phyloP scores from a whole-genome alignment of 2,888 invertebrate species.

The Drosophila antonietae region DNA sequence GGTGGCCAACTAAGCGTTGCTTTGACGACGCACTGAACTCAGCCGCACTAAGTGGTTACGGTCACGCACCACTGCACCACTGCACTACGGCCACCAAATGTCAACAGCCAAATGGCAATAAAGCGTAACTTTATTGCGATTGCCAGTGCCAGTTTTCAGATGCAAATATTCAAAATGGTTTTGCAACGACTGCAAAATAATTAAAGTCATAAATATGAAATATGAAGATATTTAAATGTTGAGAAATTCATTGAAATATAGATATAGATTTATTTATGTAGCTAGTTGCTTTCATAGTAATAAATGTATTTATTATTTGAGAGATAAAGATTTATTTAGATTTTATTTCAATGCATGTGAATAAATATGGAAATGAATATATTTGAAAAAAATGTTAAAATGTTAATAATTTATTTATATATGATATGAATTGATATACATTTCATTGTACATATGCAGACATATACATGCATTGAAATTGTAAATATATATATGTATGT shows the following conservation, averaged over 20 bases:
- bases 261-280: background rate
- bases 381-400: background rate
- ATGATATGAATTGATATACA: background rate
- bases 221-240: background rate
- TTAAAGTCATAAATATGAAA: constrained; percentile 1
- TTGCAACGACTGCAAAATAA: background rate
- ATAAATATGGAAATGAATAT: background rate
- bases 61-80: constrained; percentile 25
- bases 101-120: constrained; percentile 14
- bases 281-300: too few relatives aligned
- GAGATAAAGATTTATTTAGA: background rate
- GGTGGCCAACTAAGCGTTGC: constrained; percentile 44
- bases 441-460: background rate
- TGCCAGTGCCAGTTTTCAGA: background rate
- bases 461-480: background rate
- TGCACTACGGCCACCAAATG: background rate
- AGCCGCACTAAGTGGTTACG: constrained; percentile 36
- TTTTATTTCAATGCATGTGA: background rate
- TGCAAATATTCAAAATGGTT: background rate
- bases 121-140: constrained; percentile 29
- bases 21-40: constrained; percentile 42
- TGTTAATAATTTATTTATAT: background rate
- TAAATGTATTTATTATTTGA: too few relatives aligned
- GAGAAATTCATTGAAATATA: background rate
- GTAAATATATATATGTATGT: too few relatives aligned